Base-by-base conservation (phyloP, 2,888 invertebrate genomes). In the Creontiades dilutus region DNA sequence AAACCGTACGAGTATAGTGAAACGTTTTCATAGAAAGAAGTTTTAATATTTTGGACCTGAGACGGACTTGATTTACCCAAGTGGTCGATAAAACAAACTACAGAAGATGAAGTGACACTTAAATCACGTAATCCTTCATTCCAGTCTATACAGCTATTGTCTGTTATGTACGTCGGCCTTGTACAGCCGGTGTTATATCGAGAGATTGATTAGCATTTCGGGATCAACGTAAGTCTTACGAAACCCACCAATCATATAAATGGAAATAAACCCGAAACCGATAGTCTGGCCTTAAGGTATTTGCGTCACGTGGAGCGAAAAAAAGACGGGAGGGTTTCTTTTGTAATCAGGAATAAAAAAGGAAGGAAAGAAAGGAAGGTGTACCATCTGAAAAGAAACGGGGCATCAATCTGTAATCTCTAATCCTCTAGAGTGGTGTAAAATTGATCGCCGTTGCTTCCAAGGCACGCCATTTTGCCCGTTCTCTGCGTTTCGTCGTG, bases 391-490 rank as follows among this genome's bases (percentile, higher is more conserved):
- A 68, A 68, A 68, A 68, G 68, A 7, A 68, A 23, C 23, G 68
- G 23, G 27, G 68, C 68, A 68, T 68, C 68, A 68, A 68, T 68
- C 68, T 23, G 68, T 68, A 68, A 68, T 68, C 68, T 68, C 68
- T 68, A 68, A 68, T 68, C 68, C 68, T 68, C 68, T 68, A 68
- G 68, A 68, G 68, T 68, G 68, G 68, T 68, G 68, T 68, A 68
- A 68, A 68, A 68, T 68, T 68, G 68, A 68, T 68, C 68, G 68
- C 68, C 68, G 68, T 23, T 68, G 23, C 61, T 61, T 19, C n/a
- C 61, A 16, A 57, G 57, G 57, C 7, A 13, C 48, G 48, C 68
- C 68, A 19, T 68, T 23, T 23, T 68, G 23, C 68, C 27, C 16
- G 5, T 37, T 52, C 52, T 52, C 52, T 16, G 52, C 52, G 14